Percentiles rank a stretch among this genome's conserved stretches.
Evolutionary conservation across 2,888 invertebrate species (phyloP).

Genomic region (Eurytoma adleriae): DNA sequence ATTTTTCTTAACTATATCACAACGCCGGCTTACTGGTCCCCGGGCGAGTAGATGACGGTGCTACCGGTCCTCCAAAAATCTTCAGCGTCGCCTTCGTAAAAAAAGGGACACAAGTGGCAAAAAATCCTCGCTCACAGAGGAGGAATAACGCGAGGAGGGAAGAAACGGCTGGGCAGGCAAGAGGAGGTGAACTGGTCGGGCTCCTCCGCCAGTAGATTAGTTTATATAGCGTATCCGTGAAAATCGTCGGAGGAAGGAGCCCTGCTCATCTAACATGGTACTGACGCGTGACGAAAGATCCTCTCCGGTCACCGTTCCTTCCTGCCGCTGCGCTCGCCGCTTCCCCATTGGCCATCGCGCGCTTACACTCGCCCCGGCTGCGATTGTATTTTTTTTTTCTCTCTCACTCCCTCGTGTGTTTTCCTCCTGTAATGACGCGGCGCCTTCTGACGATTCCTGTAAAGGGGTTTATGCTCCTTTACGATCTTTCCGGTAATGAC

Average conservation of each 20-base stretch:
- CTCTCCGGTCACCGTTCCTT: slow-evolving; percentile 65
- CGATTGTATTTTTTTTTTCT: slow-evolving; percentile 3
- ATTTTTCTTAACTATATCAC: background rate
- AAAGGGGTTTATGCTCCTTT: background rate
- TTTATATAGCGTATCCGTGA: slow-evolving; percentile 61
- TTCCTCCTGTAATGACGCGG: background rate
- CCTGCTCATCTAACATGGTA: slow-evolving; percentile 70
- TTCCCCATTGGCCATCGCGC: slow-evolving; percentile 32
- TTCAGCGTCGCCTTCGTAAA: background rate
- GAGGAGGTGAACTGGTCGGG: slow-evolving; percentile 67
- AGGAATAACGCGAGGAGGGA: background rate
- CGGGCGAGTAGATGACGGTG: no score
- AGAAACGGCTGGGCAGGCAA: slow-evolving; percentile 9
- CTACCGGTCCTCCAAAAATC: no score
- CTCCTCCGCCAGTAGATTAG: slow-evolving; percentile 55
- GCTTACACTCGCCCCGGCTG: slow-evolving; percentile 28
- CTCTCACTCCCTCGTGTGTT: background rate
- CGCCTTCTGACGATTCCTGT: no score
- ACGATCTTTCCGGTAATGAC: background rate
- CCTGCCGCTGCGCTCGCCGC: slow-evolving; percentile 43
- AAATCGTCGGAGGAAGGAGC: slow-evolving; percentile 67
- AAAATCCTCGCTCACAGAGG: background rate
- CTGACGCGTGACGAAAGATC: slow-evolving; percentile 73
- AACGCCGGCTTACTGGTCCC: no score
- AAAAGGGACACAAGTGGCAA: background rate